Base-by-base conservation (phyloP, 2,888 invertebrate genomes). In the Fragum fragum region DNA sequence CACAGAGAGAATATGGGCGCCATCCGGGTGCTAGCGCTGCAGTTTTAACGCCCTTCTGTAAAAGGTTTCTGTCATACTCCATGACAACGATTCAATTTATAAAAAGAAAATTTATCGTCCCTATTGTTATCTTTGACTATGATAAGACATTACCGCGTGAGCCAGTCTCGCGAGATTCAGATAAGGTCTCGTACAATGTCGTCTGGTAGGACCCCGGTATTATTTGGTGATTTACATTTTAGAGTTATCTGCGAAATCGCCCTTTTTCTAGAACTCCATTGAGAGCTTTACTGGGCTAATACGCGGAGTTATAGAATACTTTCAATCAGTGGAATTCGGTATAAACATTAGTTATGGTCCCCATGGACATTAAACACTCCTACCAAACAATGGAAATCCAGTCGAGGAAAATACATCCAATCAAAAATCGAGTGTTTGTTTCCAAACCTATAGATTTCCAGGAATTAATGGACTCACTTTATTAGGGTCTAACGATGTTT, bases 141-240 rank as follows among this genome's bases (percentile, higher is more conserved):
- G 69, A 79, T 79, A 73, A 74, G 59, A 70, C 70, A 79, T 79
- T 79, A 79, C 69, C 53, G 79, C 69, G 74, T 69, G 76, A 29
- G 63, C 59, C 63, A 66, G 59, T 81, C 81, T 81, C 81, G 74
- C 74, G 81, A 81, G 81, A 81, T 53, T 55, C 26, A 47, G 81
- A 81, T 81, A 81, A 81, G 61, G 81, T 77, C 82, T 76, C 75
- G 53, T 52, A 69, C 72, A 39, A 61, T 76, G 78, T 78, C 82
- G 78, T 76, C 78, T 78, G 68, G 76, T 70, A 29, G 57, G 47
- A 61, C 53, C 74, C 52, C 26, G 21, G 47, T 28, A 79, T 79
- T 79, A 74, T 79, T 74, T 53, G 74, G 32, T 79, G 79, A 79
- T 79, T 79, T 79, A 79, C 74, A 79, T 79, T 70, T 79, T 39